Evolutionary conservation across 2,113 vertebrate species (phyloP), one percentile per base, ranked within the genome.

Genomic region (Paramormyrops kingsleyae): DNA sequence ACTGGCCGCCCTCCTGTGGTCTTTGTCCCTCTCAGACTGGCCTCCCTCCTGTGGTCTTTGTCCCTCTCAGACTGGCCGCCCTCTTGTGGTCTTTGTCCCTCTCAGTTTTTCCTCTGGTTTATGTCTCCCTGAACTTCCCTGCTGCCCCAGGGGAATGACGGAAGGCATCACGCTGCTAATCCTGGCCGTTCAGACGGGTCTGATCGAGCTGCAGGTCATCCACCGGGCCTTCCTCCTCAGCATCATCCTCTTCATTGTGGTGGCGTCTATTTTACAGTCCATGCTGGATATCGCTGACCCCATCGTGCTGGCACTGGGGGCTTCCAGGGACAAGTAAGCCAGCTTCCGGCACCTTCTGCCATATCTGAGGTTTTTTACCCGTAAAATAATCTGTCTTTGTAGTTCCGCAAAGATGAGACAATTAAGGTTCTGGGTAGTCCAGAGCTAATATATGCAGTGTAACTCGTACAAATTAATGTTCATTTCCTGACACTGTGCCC

Each of bases 201-300:
- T 99, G 90, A 99, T 99, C 88, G 98, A 99, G 91, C 95, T 99
- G 27, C 99, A 99, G 94, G 98, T 99, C 42, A 98, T 99, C 88
- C 98, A 99, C 93, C 95, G 98, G 92, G 99, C 99, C 0, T 99
- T 99, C 95, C 97, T 99, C 56, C 98, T 99, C 91, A 99, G 98
- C 94, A 99, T 99, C 93, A 97, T 99, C 94, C 98, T 99, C 91
- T 99, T 99, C 94, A 99, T 99, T 77, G 98, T 99, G 35, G 98
- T 99, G 42, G 98, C 98, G 31, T 99, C 99, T 90, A 99, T 99
- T 89, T 96, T 99, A 13, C 99, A 99, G 95, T 99, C 98, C 53
- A 99, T 99, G 99, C 93, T 99, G 94, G 98, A 99, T 95, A 99
- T 99, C 6, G 98, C 99, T n/a, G 98, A 99, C 93, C 99, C 98